phyloP scores from a whole-genome alignment of 2,113 vertebrate species.

The Ceyx melanurus region DNA sequence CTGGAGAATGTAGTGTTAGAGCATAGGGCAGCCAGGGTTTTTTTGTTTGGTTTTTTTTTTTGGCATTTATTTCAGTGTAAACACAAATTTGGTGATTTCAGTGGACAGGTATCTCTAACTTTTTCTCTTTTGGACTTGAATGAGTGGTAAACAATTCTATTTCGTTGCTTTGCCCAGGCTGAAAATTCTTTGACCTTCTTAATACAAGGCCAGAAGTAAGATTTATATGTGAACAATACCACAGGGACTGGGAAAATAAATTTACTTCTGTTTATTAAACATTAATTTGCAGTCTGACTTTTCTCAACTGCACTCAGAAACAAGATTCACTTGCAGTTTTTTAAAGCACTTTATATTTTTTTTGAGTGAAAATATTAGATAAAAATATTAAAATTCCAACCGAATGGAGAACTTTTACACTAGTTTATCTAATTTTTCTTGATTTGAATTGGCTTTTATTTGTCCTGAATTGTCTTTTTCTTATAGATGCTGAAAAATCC shows the following conservation, averaged over 20 bases:
- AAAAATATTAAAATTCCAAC: background rate
- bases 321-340: background rate
- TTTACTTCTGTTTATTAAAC: background rate
- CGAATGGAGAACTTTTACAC: background rate
- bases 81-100: background rate
- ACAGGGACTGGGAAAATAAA: background rate
- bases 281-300: background rate
- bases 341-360: background rate
- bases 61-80: background rate
- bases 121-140: background rate
- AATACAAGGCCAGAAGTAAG: background rate
- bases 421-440: background rate
- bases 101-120: background rate
- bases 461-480: background rate
- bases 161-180: background rate
- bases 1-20: background rate
- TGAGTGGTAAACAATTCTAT: background rate
- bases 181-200: background rate
- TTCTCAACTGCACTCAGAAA: background rate
- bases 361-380: background rate
- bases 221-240: background rate
- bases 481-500: background rate
- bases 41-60: too few species aligned
- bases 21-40: background rate
- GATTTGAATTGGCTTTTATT: background rate